Evolutionary conservation across 2,797 vertebrate species (phyloP), one percentile per base, ranked within the genome.

Genomic region (Pseudomugil tenellus): DNA sequence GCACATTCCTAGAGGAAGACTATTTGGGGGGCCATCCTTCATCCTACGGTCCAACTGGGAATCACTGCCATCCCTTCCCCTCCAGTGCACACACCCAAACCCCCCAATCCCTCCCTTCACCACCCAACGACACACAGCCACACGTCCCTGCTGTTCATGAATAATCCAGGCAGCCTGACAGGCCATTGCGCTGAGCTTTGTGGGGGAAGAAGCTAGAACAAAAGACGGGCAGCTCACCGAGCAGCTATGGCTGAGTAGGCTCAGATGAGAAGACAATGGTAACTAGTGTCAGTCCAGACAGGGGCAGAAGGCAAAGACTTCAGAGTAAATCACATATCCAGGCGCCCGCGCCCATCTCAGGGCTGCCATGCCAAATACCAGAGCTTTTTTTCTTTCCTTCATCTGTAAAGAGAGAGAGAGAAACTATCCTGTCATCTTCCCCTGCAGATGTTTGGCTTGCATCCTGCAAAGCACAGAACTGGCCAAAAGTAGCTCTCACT

Each of bases 131-230:
- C 90, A 89, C 86, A 84, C 80, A 89, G 92, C 91, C 92, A 92
- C 92, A 93, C 92, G 87, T 91, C 92, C 85, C 87, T 80, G 77
- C 87, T 90, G 91, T 89, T 94, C 91, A 94, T 94, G 92, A 94
- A 94, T 94, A 93, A 93, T 92, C 91, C 88, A 93, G 91, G 89
- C 90, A 25, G 82, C 70, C 88, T 84, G 83, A 87, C 82, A 78
- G 89, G 84, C 89, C 90, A 88, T 84, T 78, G 89, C 90, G 84
- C 92, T 90, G 77, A 80, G 85, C 84, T 82, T 87, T 86, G 91
- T 90, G 87, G 91, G 89, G 90, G 87, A 87, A 86, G 89, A 88
- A 68, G 81, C 85, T 80, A 84, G 87, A 92, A 94, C 93, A 94
- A 94, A 93, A 92, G 93, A 89, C 58, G 54, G 89, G 84, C 84